These are phyloP conservation scores for Phalloptychus januarius DNA, from an alignment of 2,797 vertebrate genomes.

Conservation along the genomic window DNA sequence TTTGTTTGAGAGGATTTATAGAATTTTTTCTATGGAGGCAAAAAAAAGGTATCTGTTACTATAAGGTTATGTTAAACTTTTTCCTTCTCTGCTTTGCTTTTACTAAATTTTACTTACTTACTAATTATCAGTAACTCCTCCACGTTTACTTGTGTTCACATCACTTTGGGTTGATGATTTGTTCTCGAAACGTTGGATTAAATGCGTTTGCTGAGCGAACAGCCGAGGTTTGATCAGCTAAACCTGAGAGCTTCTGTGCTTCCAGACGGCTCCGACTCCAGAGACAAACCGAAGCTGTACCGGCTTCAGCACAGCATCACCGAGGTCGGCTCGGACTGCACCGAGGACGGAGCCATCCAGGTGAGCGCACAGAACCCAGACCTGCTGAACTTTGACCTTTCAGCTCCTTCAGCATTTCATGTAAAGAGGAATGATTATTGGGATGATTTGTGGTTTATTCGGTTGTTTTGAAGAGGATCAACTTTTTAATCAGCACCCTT, in stretches of 20 bases:
- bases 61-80: constrained; percentile 24
- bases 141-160: background rate
- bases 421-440: too few relatives aligned
- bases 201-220: constrained; percentile 24
- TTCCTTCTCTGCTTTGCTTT: constrained; percentile 57
- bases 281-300: constrained; percentile 99
- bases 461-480: too few relatives aligned
- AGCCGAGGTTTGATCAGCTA: background rate
- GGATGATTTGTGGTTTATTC: too few relatives aligned
- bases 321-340: constrained; percentile 94
- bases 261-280: constrained; percentile 95
- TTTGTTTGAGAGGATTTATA: background rate
- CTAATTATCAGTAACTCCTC: constrained; percentile 55
- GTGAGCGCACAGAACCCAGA: constrained; percentile 63
- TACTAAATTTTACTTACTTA: constrained; percentile 62
- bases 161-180: background rate
- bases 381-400: background rate
- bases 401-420: background rate
- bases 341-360: constrained; percentile 94
- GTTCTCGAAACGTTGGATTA: constrained; percentile 4
- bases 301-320: constrained; percentile 94
- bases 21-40: too few relatives aligned
- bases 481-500: too few relatives aligned
- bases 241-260: constrained; percentile 22
- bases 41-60: background rate